Evolutionary conservation across 2,113 vertebrate species (phyloP).

Genomic region (Saguinus imperator): DNA sequence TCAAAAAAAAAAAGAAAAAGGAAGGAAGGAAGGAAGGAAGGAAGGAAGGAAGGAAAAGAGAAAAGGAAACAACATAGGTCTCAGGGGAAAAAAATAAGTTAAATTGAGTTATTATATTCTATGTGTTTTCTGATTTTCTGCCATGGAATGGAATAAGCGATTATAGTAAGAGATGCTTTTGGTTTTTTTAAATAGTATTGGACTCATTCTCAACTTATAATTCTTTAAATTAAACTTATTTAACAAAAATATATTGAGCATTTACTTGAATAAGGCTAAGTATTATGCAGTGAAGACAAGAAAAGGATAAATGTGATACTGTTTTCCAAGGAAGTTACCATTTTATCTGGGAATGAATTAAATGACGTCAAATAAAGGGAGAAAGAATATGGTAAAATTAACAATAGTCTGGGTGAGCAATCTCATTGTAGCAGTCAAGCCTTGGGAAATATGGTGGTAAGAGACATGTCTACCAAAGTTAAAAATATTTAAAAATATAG

Average conservation of each 20-base stretch:
- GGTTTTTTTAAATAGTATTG: neutral
- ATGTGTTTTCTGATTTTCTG: neutral
- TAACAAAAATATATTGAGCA: neutral
- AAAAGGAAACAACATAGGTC: neutral
- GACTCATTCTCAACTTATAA: neutral
- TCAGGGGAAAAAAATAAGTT: neutral
- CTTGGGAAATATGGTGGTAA: neutral
- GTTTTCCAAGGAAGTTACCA: neutral
- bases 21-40: too few relatives aligned
- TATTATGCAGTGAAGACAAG: neutral
- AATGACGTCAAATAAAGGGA: neutral
- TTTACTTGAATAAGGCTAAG: neutral
- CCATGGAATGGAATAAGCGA: neutral
- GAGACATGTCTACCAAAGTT: neutral
- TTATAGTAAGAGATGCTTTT: neutral
- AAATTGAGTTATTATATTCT: neutral
- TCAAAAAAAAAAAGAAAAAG: too few relatives aligned
- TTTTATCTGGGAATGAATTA: neutral
- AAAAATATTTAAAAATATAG: neutral
- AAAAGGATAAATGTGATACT: neutral
- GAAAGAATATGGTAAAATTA: neutral
- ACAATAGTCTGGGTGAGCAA: neutral
- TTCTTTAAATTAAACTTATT: neutral
- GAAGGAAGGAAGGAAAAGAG: too few relatives aligned
- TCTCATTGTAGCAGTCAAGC: neutral